Percentiles rank a stretch among this genome's conserved stretches.
These are phyloP conservation scores for Bubo scandiacus DNA, from an alignment of 2,113 vertebrate genomes.

Conservation along the genomic window DNA sequence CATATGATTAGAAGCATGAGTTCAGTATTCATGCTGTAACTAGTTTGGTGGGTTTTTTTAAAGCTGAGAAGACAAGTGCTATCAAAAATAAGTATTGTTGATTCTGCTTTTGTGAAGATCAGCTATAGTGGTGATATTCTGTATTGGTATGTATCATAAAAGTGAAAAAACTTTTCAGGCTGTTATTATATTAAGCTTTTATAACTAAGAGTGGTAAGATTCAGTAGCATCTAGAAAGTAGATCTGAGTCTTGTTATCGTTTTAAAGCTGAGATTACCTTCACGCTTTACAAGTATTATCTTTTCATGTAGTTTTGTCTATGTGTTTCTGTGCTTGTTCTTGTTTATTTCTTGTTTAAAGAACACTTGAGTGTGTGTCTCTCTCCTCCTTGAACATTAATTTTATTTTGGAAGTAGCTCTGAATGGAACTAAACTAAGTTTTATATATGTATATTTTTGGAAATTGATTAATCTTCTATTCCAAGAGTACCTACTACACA, in stretches of 20 bases:
- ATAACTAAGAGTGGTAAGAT: neutral
- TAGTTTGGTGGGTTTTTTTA: neutral
- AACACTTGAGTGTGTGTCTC: neutral
- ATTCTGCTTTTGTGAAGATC: neutral
- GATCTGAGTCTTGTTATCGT: neutral
- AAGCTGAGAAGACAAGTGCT: neutral
- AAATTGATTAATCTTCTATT: neutral
- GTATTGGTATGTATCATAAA: neutral
- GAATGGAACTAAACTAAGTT: neutral
- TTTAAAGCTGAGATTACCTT: neutral
- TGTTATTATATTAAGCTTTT: neutral
- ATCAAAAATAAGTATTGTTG: neutral
- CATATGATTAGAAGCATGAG: conserved; percentile 46
- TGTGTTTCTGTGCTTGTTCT: neutral
- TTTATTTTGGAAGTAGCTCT: neutral
- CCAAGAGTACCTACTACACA: neutral
- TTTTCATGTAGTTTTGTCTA: neutral
- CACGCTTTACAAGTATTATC: neutral
- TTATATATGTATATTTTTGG: neutral
- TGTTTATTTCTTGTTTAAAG: neutral
- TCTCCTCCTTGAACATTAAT: neutral
- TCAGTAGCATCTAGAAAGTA: neutral
- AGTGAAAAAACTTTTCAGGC: neutral
- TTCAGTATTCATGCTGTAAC: neutral
- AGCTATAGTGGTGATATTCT: neutral